Base-by-base conservation (phyloP, 2,888 invertebrate species). In the Ptychoptera albimana region DNA sequence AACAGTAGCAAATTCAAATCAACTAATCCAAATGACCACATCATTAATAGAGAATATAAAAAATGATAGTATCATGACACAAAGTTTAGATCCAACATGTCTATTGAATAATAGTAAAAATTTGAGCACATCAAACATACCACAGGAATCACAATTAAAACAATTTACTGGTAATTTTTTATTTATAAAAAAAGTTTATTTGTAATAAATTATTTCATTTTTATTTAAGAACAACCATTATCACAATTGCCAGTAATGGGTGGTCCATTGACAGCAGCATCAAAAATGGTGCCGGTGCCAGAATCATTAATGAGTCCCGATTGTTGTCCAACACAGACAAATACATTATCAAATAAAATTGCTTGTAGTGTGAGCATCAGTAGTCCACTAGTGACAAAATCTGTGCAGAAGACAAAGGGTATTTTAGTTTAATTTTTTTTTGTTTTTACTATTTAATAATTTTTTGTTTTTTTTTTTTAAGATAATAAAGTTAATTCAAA, bases 301-400 rank as follows among this genome's bases (percentile, higher is more conserved):
- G 88, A 88, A 60, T 82, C 85, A 0, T 67, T 88, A 2, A 85
- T 86, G 82, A 86, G 86, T 57, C 86, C 84, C 1, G 85, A 85
- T 60, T 64, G 64, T 39, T 64, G 64, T 51, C 64, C 65, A 35
- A 55, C 56, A 23, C 3, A 30, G 12, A 10, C 12, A 12, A 23
- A 13, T 38, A 53, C 57, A 6, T 62, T 63, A 58, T 55, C 56
- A 40, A 58, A 56, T 49, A 64, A 60, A 3, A 4, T 2, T 15
- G 37, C 7, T 3, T 37, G 9, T 37, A 12, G 12, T 37, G 8
- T 8, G n/a, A 32, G 11, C 9, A 8, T n/a, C 9, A 32, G n/a
- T 32, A 32, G n/a, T 32, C n/a, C 32, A 3, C 3, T 9, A 32
- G n/a, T 32, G n/a, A 11, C n/a, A 32, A 32, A 32, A 32, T 11